phyloP scores from a whole-genome alignment of 92 coral and sea anemone genomes.

The Muricea muricata region DNA sequence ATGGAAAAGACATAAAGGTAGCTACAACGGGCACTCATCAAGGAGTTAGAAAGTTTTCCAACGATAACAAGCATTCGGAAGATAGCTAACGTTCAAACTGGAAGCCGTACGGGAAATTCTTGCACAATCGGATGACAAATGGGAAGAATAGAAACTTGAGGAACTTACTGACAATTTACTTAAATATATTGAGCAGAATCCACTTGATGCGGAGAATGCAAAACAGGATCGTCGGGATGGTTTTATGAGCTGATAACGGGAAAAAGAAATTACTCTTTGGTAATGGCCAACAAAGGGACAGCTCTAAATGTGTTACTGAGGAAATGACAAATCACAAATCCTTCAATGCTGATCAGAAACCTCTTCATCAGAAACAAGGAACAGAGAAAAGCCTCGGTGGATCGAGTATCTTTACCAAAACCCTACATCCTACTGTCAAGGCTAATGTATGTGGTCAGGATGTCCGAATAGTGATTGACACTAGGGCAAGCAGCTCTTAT shows the following conservation, averaged over 20 bases:
- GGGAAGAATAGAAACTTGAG: conserved; percentile 68
- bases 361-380: too few species aligned
- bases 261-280: conserved; percentile 37
- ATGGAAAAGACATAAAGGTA: conserved; percentile 6
- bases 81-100: conserved; percentile 21
- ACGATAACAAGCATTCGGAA: background rate
- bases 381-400: too few species aligned
- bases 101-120: conserved; percentile 62
- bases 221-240: conserved; percentile 20
- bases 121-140: too few species aligned
- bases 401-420: too few species aligned
- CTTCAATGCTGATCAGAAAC: too few species aligned
- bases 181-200: conserved; percentile 45
- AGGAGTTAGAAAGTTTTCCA: background rate
- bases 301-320: conserved; percentile 56
- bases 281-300: conserved; percentile 37
- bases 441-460: conserved; percentile 31
- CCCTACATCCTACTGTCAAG: conserved; percentile 39
- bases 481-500: conserved; percentile 58
- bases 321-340: background rate
- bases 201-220: conserved; percentile 16
- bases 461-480: conserved; percentile 54
- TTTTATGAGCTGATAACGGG: background rate
- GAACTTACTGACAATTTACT: conserved; percentile 54
- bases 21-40: too few species aligned